These are phyloP conservation scores for Clivina fossor DNA, from an alignment of 2,888 invertebrate species.

Conservation along the genomic window DNA sequence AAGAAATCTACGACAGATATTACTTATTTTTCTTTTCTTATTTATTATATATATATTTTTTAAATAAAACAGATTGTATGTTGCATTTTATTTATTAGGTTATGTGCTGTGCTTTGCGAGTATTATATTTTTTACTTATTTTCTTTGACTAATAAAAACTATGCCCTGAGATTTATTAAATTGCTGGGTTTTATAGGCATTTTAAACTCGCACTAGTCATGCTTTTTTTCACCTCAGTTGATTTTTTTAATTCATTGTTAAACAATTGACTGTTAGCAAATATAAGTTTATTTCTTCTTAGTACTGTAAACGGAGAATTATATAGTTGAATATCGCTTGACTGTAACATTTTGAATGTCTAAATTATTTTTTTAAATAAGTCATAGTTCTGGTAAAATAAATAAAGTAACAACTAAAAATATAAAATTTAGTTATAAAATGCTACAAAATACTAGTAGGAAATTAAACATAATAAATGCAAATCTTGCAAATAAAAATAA, in stretches of 20 bases:
- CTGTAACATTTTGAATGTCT: too few species aligned
- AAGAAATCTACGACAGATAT: slow-evolving; percentile 30
- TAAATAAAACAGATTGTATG: slow-evolving; percentile 14
- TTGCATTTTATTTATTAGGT: slow-evolving; percentile 13
- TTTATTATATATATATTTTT: too few species aligned
- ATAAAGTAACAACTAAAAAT: too few species aligned
- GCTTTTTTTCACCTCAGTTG: background rate
- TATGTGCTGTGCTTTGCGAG: too few species aligned
- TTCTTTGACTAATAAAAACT: slow-evolving; percentile 26
- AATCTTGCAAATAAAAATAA: too few species aligned
- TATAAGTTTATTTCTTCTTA: background rate
- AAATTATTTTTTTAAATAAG: too few species aligned
- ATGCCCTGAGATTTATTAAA: slow-evolving; percentile 28
- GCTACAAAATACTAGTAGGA: too few species aligned
- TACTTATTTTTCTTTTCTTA: background rate
- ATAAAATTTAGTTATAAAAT: too few species aligned
- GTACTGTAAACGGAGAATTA: background rate
- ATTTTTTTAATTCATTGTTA: background rate
- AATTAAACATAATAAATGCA: too few species aligned
- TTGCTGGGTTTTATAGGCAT: slow-evolving; percentile 27
- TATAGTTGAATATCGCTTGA: too few species aligned
- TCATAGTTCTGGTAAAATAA: too few species aligned
- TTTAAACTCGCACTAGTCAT: slow-evolving; percentile 12
- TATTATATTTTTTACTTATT: slow-evolving; percentile 21
- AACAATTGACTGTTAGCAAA: slow-evolving; percentile 2